These are phyloP conservation scores for Holothuria leucospilota DNA, from an alignment of 53 echinoderm and acorn worm genomes.

Conservation along the genomic window DNA sequence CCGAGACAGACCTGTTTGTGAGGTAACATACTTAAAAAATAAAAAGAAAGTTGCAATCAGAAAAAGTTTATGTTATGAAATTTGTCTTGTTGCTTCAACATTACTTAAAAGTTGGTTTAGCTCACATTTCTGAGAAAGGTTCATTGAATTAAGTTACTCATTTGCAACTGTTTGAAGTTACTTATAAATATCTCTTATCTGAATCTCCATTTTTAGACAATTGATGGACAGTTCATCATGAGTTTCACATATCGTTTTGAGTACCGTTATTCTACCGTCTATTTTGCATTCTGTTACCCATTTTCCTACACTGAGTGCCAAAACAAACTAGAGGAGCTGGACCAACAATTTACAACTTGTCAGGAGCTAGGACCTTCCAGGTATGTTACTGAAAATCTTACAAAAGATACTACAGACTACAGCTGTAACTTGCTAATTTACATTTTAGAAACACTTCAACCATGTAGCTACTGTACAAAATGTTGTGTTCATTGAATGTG, in stretches of 20 bases:
- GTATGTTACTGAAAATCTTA: not conserved
- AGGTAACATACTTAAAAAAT: slow-evolving; percentile 60
- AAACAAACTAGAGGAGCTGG: slow-evolving; percentile 79
- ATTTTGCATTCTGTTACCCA: slow-evolving; percentile 99
- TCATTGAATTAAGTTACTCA: not conserved
- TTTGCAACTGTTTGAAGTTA: not conserved
- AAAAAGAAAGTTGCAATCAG: no score
- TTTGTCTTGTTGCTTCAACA: not conserved
- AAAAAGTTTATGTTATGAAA: not conserved
- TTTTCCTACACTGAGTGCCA: slow-evolving; percentile 95
- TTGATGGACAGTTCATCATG: slow-evolving; percentile 96
- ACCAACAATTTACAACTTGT: slow-evolving; percentile 69
- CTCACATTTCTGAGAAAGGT: no score
- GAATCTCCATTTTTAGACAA: slow-evolving; percentile 60
- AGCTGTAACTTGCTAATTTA: no score
- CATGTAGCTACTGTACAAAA: no score
- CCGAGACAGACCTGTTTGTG: slow-evolving; percentile 80
- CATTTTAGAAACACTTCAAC: no score
- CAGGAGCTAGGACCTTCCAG: slow-evolving; percentile 58
- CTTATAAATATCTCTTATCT: not conserved
- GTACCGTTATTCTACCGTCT: slow-evolving; percentile 87
- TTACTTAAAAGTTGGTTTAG: not conserved
- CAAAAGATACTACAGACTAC: no score
- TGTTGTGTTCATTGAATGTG: no score
- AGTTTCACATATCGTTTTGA: slow-evolving; percentile 97